Base-by-base conservation (phyloP, 1,140 invertebrate species). In the Pristionchus pacificus region DNA sequence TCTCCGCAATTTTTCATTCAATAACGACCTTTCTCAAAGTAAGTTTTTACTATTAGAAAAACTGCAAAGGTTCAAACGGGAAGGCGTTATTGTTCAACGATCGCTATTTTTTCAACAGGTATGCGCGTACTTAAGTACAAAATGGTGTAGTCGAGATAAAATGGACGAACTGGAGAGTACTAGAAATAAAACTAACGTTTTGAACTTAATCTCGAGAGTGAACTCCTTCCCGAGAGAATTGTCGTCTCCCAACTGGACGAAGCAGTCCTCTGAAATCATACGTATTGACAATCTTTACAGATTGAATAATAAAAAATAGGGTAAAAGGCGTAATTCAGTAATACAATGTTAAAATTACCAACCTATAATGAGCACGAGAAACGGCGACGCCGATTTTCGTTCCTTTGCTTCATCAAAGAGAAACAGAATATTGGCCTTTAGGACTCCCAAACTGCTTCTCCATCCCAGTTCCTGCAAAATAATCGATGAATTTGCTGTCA, bases 341-440 rank as follows among this genome's bases (percentile, higher is more conserved):
- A n/a, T n/a, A n/a, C n/a, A n/a, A n/a, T n/a, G n/a, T n/a, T n/a
- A n/a, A n/a, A n/a, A n/a, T n/a, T n/a, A n/a, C n/a, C n/a, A 49
- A 49, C 13, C 60, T 24, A 73, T 65, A 29, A 73, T 73, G 0
- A 68, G 67, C 6, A 68, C 55, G 19, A 68, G 65, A 31, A 68
- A 74, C 31, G 71, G 72, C 0, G 74, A 68, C 32, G 28, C 66
- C 31, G 62, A 31, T 24, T 31, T 65, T 59, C 69, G 63, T 10
- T 75, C 70, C 19, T 63, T 60, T 19, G 57, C 25, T 30, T 71
- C 60, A 55, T 67, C 57, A 30, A 65, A 74, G 3, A 76, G 60
- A 27, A 76, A 76, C 2, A 76, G 65, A 19, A 76, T 57, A 29
- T 76, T 76, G 13, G 75, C 74, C 63, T 76, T 76, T 29, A 76